Conservation (phyloP, 2,888 invertebrate species). For the Molanna angustata region DNA sequence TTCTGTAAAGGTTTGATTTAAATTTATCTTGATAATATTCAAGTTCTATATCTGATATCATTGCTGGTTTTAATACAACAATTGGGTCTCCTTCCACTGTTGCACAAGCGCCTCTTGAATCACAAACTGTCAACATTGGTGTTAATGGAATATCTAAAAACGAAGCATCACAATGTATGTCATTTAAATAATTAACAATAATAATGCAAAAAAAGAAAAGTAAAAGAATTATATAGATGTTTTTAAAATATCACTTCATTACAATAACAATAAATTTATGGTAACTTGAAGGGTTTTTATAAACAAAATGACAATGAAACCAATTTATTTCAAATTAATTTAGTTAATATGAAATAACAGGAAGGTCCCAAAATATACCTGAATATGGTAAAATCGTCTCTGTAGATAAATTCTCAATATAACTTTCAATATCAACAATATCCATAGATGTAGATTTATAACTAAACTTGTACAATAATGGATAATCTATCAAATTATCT, state of each 20-base stretch:
- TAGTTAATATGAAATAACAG: no score
- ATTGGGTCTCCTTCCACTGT: conserved; percentile 19
- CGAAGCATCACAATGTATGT: no score
- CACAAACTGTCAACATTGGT: conserved; percentile 25
- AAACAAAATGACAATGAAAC: no score
- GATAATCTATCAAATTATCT: conserved; percentile 25
- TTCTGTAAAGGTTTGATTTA: conserved; percentile 19
- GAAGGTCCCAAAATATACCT: no score
- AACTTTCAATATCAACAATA: conserved; percentile 15
- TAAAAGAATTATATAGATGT: no score
- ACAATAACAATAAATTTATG: no score
- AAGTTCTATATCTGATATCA: conserved; percentile 9
- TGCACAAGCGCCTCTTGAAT: conserved; percentile 25
- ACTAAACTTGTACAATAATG: conserved; percentile 26
- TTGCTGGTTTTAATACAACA: conserved; percentile 2
- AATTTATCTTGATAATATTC: conserved; percentile 16
- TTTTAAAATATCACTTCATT: no score
- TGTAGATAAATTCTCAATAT: conserved; percentile 20
- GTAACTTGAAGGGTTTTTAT: no score
- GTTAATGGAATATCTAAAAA: conserved; percentile 24
- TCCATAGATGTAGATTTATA: conserved; percentile 18
- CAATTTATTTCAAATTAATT: no score
- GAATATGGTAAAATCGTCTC: conserved; percentile 30
- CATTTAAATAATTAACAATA: no score
- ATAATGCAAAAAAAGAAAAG: no score